Evolutionary conservation across 1,140 invertebrate genomes (phyloP).

Genomic region (Drosophila kurseongensis): DNA sequence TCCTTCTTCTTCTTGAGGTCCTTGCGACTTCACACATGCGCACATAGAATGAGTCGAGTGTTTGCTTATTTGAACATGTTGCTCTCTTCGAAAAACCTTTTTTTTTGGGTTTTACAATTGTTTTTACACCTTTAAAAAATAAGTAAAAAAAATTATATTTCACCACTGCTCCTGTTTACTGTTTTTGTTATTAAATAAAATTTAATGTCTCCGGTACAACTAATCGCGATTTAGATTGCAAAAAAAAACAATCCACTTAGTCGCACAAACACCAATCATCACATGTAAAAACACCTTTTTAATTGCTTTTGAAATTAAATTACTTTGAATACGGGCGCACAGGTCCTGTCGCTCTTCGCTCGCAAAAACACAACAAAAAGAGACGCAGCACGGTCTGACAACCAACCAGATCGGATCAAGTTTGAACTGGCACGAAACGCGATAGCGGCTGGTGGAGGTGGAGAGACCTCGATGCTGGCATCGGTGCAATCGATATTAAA

Average conservation of each 20-base stretch:
- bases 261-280: background rate
- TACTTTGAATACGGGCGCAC: constrained; percentile 31
- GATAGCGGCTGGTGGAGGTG: too few relatives aligned
- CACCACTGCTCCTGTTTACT: background rate
- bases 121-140: constrained; percentile 9
- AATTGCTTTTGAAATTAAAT: background rate
- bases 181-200: background rate
- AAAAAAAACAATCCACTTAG: background rate
- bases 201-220: background rate
- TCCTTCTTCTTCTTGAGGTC: constrained; percentile 6
- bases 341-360: constrained; percentile 27
- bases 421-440: background rate
- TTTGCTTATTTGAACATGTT: constrained; percentile 35
- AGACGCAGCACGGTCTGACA: constrained; percentile 6
- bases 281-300: constrained; percentile 7
- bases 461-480: too few relatives aligned
- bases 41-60: constrained; percentile 6
- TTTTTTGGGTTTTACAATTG: background rate
- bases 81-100: background rate
- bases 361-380: constrained; percentile 30
- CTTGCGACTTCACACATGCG: constrained; percentile 13
- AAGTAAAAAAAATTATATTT: background rate
- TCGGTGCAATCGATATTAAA: too few relatives aligned
- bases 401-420: constrained; percentile 2
- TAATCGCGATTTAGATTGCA: background rate